A percentile compares a stretch with the other conserved stretches of the same genome.
These are phyloP conservation scores for Xestia xanthographa DNA, from an alignment of 2,888 invertebrate genomes.

Conservation along the genomic window DNA sequence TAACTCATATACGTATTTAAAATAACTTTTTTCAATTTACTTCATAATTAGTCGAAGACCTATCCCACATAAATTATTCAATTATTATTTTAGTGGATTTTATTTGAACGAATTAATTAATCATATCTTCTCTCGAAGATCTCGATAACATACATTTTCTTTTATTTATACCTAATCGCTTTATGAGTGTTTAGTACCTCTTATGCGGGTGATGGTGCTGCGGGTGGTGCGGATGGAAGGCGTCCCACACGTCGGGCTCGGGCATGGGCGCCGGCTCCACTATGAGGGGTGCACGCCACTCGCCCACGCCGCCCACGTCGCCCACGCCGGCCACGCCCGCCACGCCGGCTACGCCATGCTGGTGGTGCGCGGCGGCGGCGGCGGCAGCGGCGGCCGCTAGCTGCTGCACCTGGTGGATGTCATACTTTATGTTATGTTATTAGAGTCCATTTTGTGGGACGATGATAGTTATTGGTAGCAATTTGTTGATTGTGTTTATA, in stretches of 20 bases:
- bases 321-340: constrained; percentile 90
- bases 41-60: too few species aligned
- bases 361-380: constrained; percentile 95
- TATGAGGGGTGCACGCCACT: constrained; percentile 98
- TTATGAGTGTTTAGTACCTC: constrained; percentile 71
- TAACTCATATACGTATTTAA: too few species aligned
- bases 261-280: constrained; percentile 91
- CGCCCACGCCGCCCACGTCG: constrained; percentile 78
- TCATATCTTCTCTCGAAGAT: not conserved
- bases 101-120: not conserved
- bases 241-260: constrained; percentile 86
- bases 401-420: constrained; percentile 91
- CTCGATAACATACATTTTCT: not conserved
- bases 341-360: constrained; percentile 90
- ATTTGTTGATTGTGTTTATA: not conserved
- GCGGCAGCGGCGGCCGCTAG: constrained; percentile 95
- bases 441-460: constrained; percentile 19
- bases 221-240: constrained; percentile 82
- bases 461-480: not conserved
- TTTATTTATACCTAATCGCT: too few species aligned
- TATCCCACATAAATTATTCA: too few species aligned
- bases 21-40: too few species aligned
- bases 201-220: constrained; percentile 84
- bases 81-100: not conserved
- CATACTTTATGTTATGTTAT: constrained; percentile 52